A percentile compares a stretch with the other conserved stretches of the same genome.
phyloP scores from a whole-genome alignment of 92 coral and sea anemone species.

The Parazoanthus atlanticus region DNA sequence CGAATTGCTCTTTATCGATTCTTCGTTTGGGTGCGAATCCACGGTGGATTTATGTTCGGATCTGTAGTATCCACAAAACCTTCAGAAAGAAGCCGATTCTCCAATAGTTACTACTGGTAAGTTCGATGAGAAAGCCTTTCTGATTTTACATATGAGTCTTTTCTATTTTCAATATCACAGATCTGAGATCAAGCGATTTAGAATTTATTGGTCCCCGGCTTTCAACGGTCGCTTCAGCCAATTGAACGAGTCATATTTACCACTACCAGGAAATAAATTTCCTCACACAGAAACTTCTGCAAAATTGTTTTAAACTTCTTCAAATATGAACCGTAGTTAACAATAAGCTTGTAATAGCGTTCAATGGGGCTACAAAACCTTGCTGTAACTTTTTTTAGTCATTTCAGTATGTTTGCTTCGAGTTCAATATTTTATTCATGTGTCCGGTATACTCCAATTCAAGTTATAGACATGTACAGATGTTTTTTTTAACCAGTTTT shows the following conservation, averaged over 20 bases:
- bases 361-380: too few species aligned
- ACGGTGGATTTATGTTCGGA: not conserved
- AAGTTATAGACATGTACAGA: too few species aligned
- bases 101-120: not conserved
- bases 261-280: not conserved
- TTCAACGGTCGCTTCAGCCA: not conserved
- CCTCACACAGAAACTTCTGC: not conserved
- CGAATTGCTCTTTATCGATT: not conserved
- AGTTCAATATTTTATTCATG: too few species aligned
- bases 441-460: too few species aligned
- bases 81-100: not conserved
- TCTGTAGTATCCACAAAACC: not conserved
- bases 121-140: not conserved
- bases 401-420: too few species aligned
- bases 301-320: not conserved
- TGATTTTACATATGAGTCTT: not conserved
- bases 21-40: constrained; percentile 19
- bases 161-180: not conserved
- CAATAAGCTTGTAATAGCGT: too few species aligned
- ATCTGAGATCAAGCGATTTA: not conserved
- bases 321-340: not conserved
- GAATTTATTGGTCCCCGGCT: not conserved
- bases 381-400: too few species aligned
- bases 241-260: not conserved
- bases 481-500: too few species aligned